Conservation (phyloP, 2,113 vertebrate species). For the Poeciliopsis occidentalis region DNA sequence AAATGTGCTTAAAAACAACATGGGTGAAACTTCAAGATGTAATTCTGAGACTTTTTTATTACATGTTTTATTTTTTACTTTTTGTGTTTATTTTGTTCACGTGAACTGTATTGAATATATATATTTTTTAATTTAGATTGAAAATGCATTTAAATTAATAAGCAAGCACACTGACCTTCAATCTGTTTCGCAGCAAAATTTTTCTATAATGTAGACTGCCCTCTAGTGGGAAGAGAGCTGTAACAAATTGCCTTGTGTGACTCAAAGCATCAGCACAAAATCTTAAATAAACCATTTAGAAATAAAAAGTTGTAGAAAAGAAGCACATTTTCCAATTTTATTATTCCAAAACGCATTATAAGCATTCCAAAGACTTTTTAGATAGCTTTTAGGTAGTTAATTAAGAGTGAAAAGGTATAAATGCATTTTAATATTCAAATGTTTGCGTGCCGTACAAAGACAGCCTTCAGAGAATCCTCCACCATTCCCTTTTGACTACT, state of each 20-base stretch:
- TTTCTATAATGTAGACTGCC: conserved; percentile 50
- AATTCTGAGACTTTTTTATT: no score
- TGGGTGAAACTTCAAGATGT: no score
- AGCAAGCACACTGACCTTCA: conserved; percentile 74
- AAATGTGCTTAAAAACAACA: conserved; percentile 1
- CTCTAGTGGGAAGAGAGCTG: conserved; percentile 56
- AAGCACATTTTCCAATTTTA: conserved; percentile 62
- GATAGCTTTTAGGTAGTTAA: conserved; percentile 34
- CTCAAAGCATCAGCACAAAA: conserved; percentile 48
- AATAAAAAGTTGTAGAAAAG: conserved; percentile 36
- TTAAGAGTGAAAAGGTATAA: conserved; percentile 29
- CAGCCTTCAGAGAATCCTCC: conserved; percentile 81
- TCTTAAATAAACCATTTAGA: not conserved
- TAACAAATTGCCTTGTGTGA: conserved; percentile 44
- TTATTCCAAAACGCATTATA: conserved; percentile 33
- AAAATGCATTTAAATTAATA: conserved; percentile 40
- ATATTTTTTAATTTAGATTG: conserved; percentile 56
- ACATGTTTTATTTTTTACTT: no score
- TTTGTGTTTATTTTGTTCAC: no score
- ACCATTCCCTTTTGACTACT: conserved; percentile 82
- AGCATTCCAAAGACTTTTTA: conserved; percentile 69
- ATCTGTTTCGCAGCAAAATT: conserved; percentile 51
- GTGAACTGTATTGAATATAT: no score
- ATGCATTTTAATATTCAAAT: conserved; percentile 14
- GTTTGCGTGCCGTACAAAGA: conserved; percentile 66